Percentiles rank a stretch among this genome's conserved stretches.
Evolutionary conservation across 2,113 vertebrate genomes (phyloP).

Genomic region (Anseranas semipalmata): DNA sequence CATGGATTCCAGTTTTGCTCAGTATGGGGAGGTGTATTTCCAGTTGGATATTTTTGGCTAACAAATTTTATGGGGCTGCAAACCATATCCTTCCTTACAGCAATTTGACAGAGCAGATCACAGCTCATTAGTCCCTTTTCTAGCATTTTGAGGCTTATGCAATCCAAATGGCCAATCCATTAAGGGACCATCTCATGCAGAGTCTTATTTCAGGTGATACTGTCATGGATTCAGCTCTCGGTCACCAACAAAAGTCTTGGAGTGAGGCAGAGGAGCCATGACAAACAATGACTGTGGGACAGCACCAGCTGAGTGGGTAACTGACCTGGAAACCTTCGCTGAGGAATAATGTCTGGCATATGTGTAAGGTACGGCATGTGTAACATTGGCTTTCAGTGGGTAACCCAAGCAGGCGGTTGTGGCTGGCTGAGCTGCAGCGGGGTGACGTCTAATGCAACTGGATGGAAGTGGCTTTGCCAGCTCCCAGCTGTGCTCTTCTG

Average conservation of each 20-base stretch:
- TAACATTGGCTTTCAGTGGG: rapidly evolving
- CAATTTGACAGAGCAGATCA: background rate
- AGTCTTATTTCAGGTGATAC: background rate
- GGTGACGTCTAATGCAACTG: rapidly evolving
- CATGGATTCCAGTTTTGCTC: rapidly evolving
- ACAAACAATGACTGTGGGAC: background rate
- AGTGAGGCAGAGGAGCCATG: background rate
- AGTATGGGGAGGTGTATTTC: background rate
- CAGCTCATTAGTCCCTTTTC: background rate
- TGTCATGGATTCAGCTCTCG: background rate
- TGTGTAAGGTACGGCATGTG: rapidly evolving
- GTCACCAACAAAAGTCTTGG: background rate
- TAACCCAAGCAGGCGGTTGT: rapidly evolving
- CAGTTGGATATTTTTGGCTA: rapidly evolving
- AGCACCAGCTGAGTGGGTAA: background rate
- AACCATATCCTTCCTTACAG: background rate
- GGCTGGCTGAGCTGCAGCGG: background rate
- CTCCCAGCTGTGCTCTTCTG: background rate
- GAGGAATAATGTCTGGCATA: rapidly evolving
- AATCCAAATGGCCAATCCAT: rapidly evolving
- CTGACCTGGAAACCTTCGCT: background rate
- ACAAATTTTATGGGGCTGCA: background rate
- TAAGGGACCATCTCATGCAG: background rate
- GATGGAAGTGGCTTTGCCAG: background rate
- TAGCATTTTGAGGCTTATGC: rapidly evolving